Percentiles rank a stretch among this genome's conserved stretches.
phyloP scores from a whole-genome alignment of 2,888 invertebrate genomes.

The Dynastes tityus region DNA sequence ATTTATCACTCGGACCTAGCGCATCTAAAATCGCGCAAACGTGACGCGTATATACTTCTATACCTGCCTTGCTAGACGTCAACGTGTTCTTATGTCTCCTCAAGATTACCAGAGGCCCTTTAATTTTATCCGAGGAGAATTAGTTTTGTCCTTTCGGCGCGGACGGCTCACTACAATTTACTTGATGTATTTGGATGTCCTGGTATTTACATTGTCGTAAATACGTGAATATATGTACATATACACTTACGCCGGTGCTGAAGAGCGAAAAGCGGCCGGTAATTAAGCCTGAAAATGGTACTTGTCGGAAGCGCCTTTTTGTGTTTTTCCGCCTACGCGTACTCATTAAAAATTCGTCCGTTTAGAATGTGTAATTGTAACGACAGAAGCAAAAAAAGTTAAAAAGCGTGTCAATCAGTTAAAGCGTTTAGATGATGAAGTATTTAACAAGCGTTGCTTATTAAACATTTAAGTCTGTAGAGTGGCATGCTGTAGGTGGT shows the following conservation, averaged over 20 bases:
- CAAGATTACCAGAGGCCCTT: constrained; percentile 35
- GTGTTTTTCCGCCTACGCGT: background rate
- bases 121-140: constrained; percentile 33
- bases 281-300: background rate
- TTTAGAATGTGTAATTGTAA: background rate
- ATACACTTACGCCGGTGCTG: too few relatives aligned
- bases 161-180: constrained; percentile 7
- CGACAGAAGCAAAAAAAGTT: background rate
- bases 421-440: background rate
- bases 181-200: constrained; percentile 28
- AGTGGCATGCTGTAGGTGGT: too few relatives aligned
- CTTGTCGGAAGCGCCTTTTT: constrained; percentile 9
- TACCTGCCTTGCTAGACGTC: constrained; percentile 32
- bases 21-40: constrained; percentile 56
- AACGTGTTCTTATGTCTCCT: constrained; percentile 35
- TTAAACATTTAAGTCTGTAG: background rate
- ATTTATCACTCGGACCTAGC: constrained; percentile 57
- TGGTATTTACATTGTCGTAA: constrained; percentile 32
- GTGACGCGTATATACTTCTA: constrained; percentile 50
- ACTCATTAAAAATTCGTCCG: constrained; percentile 6
- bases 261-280: constrained; percentile 1
- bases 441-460: background rate
- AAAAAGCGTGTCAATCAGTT: constrained; percentile 2
- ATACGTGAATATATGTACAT: constrained; percentile 14
- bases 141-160: constrained; percentile 32